Base-by-base conservation (phyloP, 2,797 vertebrate species). In the Pseudochaenichthys georgianus region DNA sequence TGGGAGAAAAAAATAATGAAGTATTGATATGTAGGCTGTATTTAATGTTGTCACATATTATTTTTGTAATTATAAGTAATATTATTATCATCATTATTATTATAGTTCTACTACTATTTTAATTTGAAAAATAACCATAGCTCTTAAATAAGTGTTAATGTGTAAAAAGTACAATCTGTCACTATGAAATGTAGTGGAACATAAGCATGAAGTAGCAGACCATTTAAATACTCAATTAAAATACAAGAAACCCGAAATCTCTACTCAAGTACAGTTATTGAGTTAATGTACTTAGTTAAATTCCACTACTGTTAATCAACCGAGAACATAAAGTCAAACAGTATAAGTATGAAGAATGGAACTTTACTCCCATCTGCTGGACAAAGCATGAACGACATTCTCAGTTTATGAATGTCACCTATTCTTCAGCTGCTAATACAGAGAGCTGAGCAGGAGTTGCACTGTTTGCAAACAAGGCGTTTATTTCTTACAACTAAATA, bases 311-410 rank as follows among this genome's bases (percentile, higher is more conserved):
- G 21, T 0, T 2, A 41, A 11, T 1, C 28, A 21, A 28, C 13
- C 21, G 3, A 31, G 7, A 54, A 45, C 8, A 23, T 28, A 28
- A 28, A 28, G 4, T 28, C 28, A 28, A 28, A 21, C 19, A 5
- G 4, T 4, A 10, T 16, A 5, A 3, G 34, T 38, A 8, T 1
- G 41, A 50, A 60, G 23, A 13, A 13, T 15, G 17, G 52, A 46
- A 8, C 0, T 1, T 6, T 1, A 0, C 51, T 1, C 52, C 42
- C 81, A 48, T 45, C 70, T 73, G 65, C 64, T 80, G 23, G 73
- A 19, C 51, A n/a, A 34, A 64, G 7, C 53, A 5, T 15, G 75
- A 45, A 13, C 12, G 10, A 3, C 11, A 2, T 15, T n/a, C 43
- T 48, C 28, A 45, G 53, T 3, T 3, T 38, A 3, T n/a, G 5